Evolutionary conservation across 2,888 invertebrate species (phyloP).

Genomic region (Yponomeuta evonymella): DNA sequence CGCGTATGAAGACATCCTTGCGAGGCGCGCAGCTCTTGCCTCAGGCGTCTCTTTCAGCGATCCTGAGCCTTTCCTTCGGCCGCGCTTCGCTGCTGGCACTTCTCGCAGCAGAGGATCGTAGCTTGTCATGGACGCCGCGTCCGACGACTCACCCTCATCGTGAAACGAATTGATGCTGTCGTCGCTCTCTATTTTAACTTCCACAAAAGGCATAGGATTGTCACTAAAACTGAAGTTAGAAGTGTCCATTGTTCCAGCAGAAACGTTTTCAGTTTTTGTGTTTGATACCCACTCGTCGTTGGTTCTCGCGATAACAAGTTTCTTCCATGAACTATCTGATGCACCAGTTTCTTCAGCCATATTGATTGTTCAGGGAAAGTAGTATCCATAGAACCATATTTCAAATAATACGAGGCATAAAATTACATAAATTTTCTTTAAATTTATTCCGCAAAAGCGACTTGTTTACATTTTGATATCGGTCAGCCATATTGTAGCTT

Average conservation of each 20-base stretch:
- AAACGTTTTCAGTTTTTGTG: neutral
- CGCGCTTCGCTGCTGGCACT: constrained; percentile 23
- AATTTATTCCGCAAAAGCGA: constrained; percentile 15
- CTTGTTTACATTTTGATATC: constrained; percentile 23
- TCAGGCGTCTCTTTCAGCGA: constrained; percentile 46
- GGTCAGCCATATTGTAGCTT: constrained; percentile 10
- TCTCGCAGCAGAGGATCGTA: constrained; percentile 38
- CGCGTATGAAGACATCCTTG: constrained; percentile 68
- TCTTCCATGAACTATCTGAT: constrained; percentile 63
- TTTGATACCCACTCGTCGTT: constrained; percentile 59
- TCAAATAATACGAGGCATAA: constrained; percentile 22
- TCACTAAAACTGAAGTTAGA: constrained; percentile 36
- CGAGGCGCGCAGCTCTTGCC: constrained; percentile 50
- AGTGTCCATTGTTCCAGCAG: constrained; percentile 25
- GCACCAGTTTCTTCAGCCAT: constrained; percentile 58
- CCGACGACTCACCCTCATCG: constrained; percentile 22
- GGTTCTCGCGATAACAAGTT: constrained; percentile 61
- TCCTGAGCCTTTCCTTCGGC: constrained; percentile 35
- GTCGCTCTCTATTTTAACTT: constrained; percentile 39
- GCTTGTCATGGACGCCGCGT: constrained; percentile 30
- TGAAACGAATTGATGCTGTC: constrained; percentile 22
- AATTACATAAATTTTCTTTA: constrained; percentile 18
- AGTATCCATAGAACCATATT: constrained; percentile 70
- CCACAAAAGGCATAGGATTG: constrained; percentile 27
- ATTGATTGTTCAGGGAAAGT: constrained; percentile 66